Percentiles rank a stretch among this genome's conserved stretches.
Conservation (phyloP, 2,888 invertebrate genomes). For the Polymixis flavicincta region DNA sequence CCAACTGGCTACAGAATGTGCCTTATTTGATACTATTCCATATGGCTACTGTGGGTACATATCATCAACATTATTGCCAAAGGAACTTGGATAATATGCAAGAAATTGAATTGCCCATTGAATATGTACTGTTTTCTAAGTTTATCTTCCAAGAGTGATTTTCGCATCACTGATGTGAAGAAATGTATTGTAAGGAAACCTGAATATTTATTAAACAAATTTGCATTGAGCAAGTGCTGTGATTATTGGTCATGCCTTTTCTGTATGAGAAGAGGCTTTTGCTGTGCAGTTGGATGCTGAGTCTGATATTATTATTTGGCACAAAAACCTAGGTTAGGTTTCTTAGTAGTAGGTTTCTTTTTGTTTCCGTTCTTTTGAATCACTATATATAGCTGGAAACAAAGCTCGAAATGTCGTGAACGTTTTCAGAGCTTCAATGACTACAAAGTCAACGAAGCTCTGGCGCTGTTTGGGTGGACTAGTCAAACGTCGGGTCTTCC, state of each 20-base stretch:
- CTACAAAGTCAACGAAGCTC: no score
- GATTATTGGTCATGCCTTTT: constrained; percentile 7
- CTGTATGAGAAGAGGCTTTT: not conserved
- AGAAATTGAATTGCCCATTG: not conserved
- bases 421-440: no score
- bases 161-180: not conserved
- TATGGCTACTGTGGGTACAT: not conserved
- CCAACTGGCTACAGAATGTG: not conserved
- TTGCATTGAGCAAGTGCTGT: not conserved
- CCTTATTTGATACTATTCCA: not conserved
- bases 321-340: not conserved
- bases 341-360: not conserved
- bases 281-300: not conserved
- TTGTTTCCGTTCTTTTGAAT: not conserved
- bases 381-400: no score
- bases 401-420: no score
- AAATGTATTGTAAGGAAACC: not conserved
- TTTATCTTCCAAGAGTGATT: not conserved
- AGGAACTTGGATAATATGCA: not conserved
- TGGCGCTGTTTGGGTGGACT: no score
- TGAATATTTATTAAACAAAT: not conserved
- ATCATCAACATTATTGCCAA: not conserved
- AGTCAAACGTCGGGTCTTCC: no score
- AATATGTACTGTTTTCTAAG: not conserved
- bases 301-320: not conserved